These are phyloP conservation scores for Marisa cornuarietis DNA, from an alignment of 1,140 invertebrate genomes.

Conservation along the genomic window DNA sequence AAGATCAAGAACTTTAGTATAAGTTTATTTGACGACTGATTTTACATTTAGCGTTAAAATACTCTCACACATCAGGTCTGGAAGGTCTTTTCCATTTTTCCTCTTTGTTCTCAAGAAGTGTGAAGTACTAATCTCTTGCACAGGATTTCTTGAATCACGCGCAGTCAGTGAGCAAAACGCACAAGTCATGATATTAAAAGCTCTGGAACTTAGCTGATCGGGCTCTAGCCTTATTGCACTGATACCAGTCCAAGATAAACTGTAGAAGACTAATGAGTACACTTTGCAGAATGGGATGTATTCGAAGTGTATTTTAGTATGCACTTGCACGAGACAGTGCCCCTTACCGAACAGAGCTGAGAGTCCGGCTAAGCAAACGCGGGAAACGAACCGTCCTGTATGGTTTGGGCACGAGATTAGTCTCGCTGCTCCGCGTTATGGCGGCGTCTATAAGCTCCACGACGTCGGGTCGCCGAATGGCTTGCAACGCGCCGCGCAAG, in stretches of 20 bases:
- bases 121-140: too few species aligned
- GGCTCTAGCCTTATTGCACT: too few species aligned
- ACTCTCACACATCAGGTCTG: too few species aligned
- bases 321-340: not conserved
- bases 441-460: conserved; percentile 44
- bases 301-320: not conserved
- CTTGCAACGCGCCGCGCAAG: conserved; percentile 44
- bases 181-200: too few species aligned
- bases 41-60: too few species aligned
- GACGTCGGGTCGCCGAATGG: conserved; percentile 52
- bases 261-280: not conserved
- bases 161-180: too few species aligned
- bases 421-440: not conserved
- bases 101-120: too few species aligned
- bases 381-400: conserved; percentile 35
- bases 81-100: too few species aligned
- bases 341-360: not conserved
- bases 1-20: too few species aligned
- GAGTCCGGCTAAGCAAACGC: not conserved
- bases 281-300: not conserved
- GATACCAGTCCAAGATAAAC: too few species aligned
- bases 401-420: conserved; percentile 7
- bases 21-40: too few species aligned
- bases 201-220: too few species aligned
- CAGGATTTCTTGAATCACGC: not conserved